Percentiles rank a stretch among this genome's conserved stretches.
phyloP scores from a whole-genome alignment of 1,140 invertebrate species.

The Tribolium madens region DNA sequence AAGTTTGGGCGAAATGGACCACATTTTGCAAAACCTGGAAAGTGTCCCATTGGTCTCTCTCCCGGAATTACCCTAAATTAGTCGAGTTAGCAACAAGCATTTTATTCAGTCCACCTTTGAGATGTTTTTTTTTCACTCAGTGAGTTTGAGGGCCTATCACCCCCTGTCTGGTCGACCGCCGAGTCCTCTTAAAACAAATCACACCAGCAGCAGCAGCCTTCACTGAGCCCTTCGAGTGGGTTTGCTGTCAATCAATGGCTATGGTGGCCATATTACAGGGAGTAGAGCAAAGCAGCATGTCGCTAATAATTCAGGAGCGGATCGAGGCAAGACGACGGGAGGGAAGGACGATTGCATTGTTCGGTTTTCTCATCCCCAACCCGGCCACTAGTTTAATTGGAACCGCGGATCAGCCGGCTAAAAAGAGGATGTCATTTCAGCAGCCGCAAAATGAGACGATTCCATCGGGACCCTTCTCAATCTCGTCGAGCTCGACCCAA shows the following conservation, averaged over 20 bases:
- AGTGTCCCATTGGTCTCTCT: too few relatives aligned
- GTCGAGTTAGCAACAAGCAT: too few relatives aligned
- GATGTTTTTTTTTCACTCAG: too few relatives aligned
- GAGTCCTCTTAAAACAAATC: slow-evolving; percentile 26
- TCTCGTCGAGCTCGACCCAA: slow-evolving; percentile 18
- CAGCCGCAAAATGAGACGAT: slow-evolving; percentile 54
- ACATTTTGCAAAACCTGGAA: too few relatives aligned
- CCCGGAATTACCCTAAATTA: too few relatives aligned
- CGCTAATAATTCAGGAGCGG: slow-evolving; percentile 44
- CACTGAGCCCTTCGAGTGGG: slow-evolving; percentile 1
- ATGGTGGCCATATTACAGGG: slow-evolving; percentile 33
- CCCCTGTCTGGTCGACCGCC: background rate
- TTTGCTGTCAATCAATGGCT: slow-evolving; percentile 35
- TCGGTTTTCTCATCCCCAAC: slow-evolving; percentile 31
- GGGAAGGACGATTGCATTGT: slow-evolving; percentile 29
- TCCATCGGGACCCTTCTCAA: slow-evolving; percentile 47
- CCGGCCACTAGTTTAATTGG: slow-evolving; percentile 52
- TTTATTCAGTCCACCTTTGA: too few relatives aligned
- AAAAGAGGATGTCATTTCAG: slow-evolving; percentile 57
- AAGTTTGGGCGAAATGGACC: too few relatives aligned
- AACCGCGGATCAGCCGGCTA: slow-evolving; percentile 54
- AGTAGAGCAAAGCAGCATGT: slow-evolving; percentile 27
- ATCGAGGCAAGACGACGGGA: slow-evolving; percentile 9
- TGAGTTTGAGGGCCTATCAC: background rate
- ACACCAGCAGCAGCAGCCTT: background rate